Evolutionary conservation across 2,888 invertebrate genomes (phyloP).

Genomic region (Troides aeacus): DNA sequence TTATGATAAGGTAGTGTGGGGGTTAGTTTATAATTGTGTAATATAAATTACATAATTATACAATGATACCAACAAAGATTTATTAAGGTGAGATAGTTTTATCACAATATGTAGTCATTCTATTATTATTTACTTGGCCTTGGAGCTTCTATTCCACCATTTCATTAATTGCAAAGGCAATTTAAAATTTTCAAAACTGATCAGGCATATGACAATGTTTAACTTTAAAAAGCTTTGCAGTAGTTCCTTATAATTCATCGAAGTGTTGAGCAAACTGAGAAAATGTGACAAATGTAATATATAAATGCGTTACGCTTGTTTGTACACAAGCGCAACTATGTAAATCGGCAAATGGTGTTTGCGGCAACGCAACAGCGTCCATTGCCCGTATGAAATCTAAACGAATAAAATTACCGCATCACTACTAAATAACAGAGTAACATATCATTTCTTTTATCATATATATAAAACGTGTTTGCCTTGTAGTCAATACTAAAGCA

Average conservation of each 20-base stretch:
- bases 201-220: no score
- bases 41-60: no score
- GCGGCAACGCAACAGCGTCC: constrained; percentile 7
- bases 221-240: no score
- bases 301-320: constrained; percentile 34
- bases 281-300: constrained; percentile 21
- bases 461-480: background rate
- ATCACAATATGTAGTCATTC: no score
- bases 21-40: no score
- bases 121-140: no score
- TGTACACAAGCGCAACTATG: background rate
- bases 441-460: background rate
- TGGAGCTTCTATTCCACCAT: no score
- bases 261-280: background rate
- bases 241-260: background rate
- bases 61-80: no score
- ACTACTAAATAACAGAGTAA: background rate
- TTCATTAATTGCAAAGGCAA: no score
- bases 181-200: no score
- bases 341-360: constrained; percentile 10
- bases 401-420: constrained; percentile 6
- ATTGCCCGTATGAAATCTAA: background rate
- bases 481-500: background rate
- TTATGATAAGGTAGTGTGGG: no score
- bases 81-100: no score